Evolutionary conservation across 2,797 vertebrate genomes (phyloP).

Genomic region (Phaenicophaeus curvirostris): DNA sequence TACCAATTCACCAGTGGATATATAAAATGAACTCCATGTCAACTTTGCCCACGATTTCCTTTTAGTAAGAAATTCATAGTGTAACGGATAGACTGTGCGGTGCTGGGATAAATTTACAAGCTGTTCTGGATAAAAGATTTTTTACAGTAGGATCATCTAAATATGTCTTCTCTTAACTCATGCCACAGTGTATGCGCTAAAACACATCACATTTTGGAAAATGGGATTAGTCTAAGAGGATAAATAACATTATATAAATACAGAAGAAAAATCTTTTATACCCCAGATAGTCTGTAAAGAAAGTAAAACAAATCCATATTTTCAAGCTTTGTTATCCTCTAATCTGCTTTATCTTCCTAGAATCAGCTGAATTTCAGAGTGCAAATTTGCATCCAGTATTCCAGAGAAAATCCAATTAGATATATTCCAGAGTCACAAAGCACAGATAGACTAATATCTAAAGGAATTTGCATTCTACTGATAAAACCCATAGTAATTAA

Average conservation of each 20-base stretch:
- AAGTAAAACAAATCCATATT: conserved; percentile 54
- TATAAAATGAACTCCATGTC: not conserved
- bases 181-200: fast-evolving
- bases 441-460: conserved; percentile 49
- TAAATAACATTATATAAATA: conserved; percentile 10
- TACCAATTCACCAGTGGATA: not conserved
- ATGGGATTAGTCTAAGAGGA: conserved; percentile 4
- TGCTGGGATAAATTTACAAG: conserved; percentile 15
- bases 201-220: conserved; percentile 9
- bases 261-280: not conserved
- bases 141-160: conserved; percentile 12
- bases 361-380: conserved; percentile 64
- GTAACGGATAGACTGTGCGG: not conserved
- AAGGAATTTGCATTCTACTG: conserved; percentile 58
- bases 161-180: not conserved
- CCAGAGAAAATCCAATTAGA: conserved; percentile 72
- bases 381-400: conserved; percentile 61
- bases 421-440: conserved; percentile 55
- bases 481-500: conserved; percentile 64
- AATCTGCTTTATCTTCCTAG: conserved; percentile 62
- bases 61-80: conserved; percentile 17
- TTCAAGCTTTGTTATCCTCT: conserved; percentile 48
- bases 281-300: not conserved
- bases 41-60: not conserved
- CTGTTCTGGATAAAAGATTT: conserved; percentile 8